Base-by-base conservation (phyloP, 2,113 vertebrate genomes). In the Ophthalmolycus amberensis region DNA sequence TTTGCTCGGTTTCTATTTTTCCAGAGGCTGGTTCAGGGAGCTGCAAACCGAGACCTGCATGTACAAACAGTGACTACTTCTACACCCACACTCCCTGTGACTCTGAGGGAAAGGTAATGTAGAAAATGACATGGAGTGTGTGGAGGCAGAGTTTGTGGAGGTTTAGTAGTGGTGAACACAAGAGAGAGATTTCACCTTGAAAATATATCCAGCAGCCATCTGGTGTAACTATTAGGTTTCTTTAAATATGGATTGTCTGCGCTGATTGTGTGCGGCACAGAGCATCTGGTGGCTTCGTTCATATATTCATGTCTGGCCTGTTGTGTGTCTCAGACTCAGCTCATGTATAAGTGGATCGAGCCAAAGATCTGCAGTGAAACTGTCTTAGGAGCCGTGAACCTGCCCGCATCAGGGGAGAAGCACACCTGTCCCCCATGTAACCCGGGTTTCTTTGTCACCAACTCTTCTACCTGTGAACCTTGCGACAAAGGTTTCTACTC, bases 261-360 rank as follows among this genome's bases (percentile, higher is more conserved):
- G 52, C 37, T 62, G 73, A 56, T 0, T 14, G 27, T 66, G 52
- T 76, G 42, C 16, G 34, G 32, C 22, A 37, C 64, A 64, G 15
- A 34, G 18, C 16, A 15, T 4, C 44, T 0, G 44, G n/a, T 50
- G 16, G 62, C 67, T n/a, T 60, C 42, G 73, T 67, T 75, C 62
- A 58, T 64, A 27, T 82, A 42, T 84, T 77, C 46, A 81, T 70
- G 62, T 6, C 5, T 54, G 44, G 37, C 32, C 58, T 12, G 60
- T n/a, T 77, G 32, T 87, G 54, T 79, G 79, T 76, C 62, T 54
- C 89, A 99, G 98, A 99, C 98, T 0, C 97, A 97, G 91, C 93
- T 98, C 74, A 97, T 97, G 97, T 99, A 97, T 91, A 98, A 98
- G 80, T 99, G 98, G 98, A 97, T 96, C 8, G 95, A 97, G 71